Evolutionary conservation across 1,140 invertebrate species (phyloP), one percentile per base, ranked within the genome.

Genomic region (Drosophila bocqueti): DNA sequence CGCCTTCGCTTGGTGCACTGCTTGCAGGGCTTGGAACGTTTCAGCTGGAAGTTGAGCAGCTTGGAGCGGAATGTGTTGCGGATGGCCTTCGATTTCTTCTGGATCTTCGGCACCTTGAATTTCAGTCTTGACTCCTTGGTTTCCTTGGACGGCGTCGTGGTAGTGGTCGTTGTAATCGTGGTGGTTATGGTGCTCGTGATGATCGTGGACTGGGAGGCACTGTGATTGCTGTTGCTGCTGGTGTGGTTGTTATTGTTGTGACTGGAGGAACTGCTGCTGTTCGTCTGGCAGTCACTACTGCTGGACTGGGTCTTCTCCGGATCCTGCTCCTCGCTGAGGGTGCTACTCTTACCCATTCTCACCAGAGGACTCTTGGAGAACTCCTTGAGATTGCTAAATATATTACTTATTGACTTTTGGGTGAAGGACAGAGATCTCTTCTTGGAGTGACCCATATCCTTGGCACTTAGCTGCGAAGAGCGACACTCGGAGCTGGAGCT

Each of bases 61-160:
- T 92, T 92, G 63, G 80, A 69, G 31, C 92, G 92, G 81, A 93
- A 93, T 83, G 92, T 93, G 24, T 93, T 86, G 21, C 91, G 84
- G 42, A 93, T 91, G 49, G 90, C 89, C 81, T 92, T 92, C 4
- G 92, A 93, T 77, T 92, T 92, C 75, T 92, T 92, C 55, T 91
- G 84, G 57, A 93, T 92, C 52, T 92, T 92, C 64, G 92, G 86
- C 81, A 92, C 92, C 79, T 93, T 93, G n/a, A 92, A 86, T 80
- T 91, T 91, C 78, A 91, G 89, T 83, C 86, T 92, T 79, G 91
- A 85, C 36, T 57, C 54, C 36, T 57, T 57, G 46, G 66, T 75
- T 63, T 91, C 91, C 73, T 92, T 92, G 91, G 91, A 91, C 86
- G 91, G 91, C 72, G 78, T 91, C 54, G 74, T 72, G 18, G 74